Evolutionary conservation across 2,113 vertebrate species (phyloP).

Genomic region (Sylvietta virens): DNA sequence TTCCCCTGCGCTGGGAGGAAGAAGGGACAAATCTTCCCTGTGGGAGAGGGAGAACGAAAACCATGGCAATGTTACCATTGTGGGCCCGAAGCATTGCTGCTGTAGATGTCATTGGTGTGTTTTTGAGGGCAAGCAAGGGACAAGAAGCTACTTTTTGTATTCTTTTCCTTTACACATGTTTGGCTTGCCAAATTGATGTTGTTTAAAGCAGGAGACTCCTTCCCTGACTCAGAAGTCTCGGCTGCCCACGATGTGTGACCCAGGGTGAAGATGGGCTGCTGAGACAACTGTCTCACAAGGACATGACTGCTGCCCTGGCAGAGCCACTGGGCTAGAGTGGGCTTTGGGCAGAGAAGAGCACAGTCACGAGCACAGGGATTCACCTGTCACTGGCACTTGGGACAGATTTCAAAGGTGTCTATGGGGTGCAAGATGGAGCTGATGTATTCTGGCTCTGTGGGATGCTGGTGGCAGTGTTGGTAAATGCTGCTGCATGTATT

Average conservation of each 20-base stretch:
- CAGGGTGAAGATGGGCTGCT: neutral
- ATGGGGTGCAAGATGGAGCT: neutral
- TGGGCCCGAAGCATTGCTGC: neutral
- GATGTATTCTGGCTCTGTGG: neutral
- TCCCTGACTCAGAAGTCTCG: neutral
- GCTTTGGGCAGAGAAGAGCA: neutral
- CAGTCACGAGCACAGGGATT: neutral
- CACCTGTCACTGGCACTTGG: neutral
- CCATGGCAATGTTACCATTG: neutral
- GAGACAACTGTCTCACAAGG: neutral
- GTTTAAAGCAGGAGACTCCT: neutral
- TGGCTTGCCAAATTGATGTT: neutral
- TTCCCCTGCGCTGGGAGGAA: neutral
- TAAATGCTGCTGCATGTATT: neutral
- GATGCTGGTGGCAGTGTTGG: neutral
- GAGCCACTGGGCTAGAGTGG: neutral
- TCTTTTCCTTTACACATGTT: neutral
- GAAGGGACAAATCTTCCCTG: neutral
- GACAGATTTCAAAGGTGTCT: neutral
- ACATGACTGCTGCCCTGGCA: neutral
- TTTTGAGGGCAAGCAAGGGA: neutral
- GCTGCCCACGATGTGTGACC: rapidly evolving
- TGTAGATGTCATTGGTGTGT: neutral
- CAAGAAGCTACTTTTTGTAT: neutral
- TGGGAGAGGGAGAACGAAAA: neutral